Evolutionary conservation across 2,888 invertebrate genomes (phyloP).

Genomic region (Lepidochitona cinerea): DNA sequence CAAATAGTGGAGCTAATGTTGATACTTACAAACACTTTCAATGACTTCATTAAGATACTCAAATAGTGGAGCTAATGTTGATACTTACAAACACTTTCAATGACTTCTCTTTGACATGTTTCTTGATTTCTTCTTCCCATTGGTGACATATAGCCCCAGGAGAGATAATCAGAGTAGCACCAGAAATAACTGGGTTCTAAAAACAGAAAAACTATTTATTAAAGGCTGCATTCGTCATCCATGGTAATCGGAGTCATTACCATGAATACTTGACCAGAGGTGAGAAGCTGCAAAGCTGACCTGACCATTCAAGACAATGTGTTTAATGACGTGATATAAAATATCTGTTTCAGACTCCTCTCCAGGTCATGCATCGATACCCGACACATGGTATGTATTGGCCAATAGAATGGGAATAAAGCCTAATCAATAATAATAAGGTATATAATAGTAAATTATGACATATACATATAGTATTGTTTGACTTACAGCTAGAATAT

Average conservation of each 20-base stretch:
- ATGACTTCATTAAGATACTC: not conserved
- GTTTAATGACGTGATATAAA: not conserved
- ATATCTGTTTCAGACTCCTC: no score
- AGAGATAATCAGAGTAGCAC: slow-evolving; percentile 81
- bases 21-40: not conserved
- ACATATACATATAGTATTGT: no score
- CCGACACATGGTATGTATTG: no score
- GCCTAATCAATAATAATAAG: not conserved
- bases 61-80: not conserved
- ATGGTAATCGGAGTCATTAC: not conserved
- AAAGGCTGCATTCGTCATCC: no score
- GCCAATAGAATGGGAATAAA: no score
- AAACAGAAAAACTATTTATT: no score
- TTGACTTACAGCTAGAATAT: no score
- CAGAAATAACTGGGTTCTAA: slow-evolving; percentile 74
- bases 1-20: no score
- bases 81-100: slow-evolving; percentile 69
- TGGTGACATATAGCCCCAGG: slow-evolving; percentile 79
- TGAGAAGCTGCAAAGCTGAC: not conserved
- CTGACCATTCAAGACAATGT: not conserved
- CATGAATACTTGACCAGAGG: not conserved
- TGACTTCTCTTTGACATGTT: slow-evolving; percentile 74
- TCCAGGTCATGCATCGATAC: no score
- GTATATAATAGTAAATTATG: no score
- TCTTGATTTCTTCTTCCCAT: slow-evolving; percentile 80